These are phyloP conservation scores for Paramisgurnus dabryanus DNA, from an alignment of 2,113 vertebrate genomes.

Conservation along the genomic window DNA sequence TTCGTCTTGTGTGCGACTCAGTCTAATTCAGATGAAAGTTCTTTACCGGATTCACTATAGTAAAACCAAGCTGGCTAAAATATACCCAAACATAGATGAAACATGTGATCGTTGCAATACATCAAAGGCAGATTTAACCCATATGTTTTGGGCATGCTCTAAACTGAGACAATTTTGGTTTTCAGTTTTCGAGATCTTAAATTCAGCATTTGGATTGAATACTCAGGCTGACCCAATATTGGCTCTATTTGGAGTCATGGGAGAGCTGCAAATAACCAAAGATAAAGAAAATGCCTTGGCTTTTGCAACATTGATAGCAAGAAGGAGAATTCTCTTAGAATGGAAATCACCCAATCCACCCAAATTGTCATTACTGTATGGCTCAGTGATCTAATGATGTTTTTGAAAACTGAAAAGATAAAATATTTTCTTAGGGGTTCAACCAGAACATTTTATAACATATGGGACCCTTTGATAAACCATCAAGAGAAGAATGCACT, in stretches of 20 bases:
- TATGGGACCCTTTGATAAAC: neutral
- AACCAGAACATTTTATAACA: neutral
- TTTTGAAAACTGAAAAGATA: neutral
- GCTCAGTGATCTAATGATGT: neutral
- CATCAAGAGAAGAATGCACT: neutral
- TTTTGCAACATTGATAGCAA: neutral
- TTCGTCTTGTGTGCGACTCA: neutral
- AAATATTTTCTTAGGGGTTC: neutral
- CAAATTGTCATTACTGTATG: neutral
- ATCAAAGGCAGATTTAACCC: neutral
- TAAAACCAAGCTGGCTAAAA: neutral
- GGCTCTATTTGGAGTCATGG: neutral
- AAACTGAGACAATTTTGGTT: neutral
- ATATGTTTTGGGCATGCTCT: neutral
- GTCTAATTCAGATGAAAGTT: neutral
- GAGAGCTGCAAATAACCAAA: neutral
- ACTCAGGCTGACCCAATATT: neutral
- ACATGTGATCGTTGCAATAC: neutral
- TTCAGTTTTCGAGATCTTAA: neutral
- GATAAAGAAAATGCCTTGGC: neutral
- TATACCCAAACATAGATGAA: constrained; percentile 2
- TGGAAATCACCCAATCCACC: neutral
- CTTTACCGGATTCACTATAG: neutral
- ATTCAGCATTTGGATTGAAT: neutral
- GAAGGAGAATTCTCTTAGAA: neutral